Base-by-base conservation (phyloP, 2,888 invertebrate species). In the Pelosia muscerda region DNA sequence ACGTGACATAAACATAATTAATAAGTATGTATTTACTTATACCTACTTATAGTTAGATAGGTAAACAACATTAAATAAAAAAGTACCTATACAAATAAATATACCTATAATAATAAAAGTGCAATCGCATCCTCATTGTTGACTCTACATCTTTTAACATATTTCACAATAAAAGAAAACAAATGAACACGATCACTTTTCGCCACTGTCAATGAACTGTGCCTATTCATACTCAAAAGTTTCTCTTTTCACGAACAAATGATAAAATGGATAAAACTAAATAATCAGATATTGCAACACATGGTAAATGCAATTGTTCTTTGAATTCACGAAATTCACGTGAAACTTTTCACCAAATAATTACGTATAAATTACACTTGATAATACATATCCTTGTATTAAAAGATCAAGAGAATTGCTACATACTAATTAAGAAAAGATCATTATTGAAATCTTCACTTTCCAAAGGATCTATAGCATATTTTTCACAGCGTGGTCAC, bases 381-480 rank as follows among this genome's bases (percentile, higher is more conserved):
- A 31, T 28, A 31, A 28, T 28, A 0, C n/a, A 19, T 31, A 31
- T 63, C 53, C 62, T 63, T 54, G 53, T 81, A 74, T 73, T 68
- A 72, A 53, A 42, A 31, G 26, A 63, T 31, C 65, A 28, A 55
- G 70, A 82, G 72, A 75, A 64, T 63, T 55, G 58, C 58, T 63
- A 71, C 3, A 31, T 57, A 66, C 62, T 68, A 77, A 84, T 85
- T 77, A 78, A 83, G 83, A 76, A 76, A 70, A 66, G 66, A 78
- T n/a, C 57, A 57, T 80, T 76, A 80, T 77, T 31, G 63, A 34
- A 75, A 64, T 81, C 73, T 84, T 84, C 81, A 78, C 87, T 88
- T 88, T 88, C 85, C 82, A 85, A 85, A 87, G 84, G 72, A 81
- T 74, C 70, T 71, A 76, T 78, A 15, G 53, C 6, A 76, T 76